These are phyloP conservation scores for Phenacoccus solenopsis DNA, from an alignment of 1,140 invertebrate genomes.

Conservation along the genomic window DNA sequence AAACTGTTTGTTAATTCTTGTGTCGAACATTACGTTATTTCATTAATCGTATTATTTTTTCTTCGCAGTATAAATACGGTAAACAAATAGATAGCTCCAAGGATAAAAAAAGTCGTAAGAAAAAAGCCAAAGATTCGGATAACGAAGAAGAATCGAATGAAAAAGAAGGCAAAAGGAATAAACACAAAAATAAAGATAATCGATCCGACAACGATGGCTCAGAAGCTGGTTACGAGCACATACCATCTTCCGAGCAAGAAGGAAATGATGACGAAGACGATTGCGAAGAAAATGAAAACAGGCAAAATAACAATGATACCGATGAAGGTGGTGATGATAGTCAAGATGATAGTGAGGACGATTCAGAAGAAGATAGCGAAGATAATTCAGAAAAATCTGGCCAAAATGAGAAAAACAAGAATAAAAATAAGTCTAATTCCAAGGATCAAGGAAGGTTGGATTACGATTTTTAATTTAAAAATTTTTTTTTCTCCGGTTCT, in stretches of 20 bases:
- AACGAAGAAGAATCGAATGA: slow-evolving; percentile 43
- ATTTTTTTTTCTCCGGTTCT: too few species aligned
- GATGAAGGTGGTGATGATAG: slow-evolving; percentile 54
- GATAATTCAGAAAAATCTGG: slow-evolving; percentile 21
- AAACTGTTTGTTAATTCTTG: not conserved
- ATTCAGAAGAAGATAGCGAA: slow-evolving; percentile 31
- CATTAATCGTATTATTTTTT: slow-evolving; percentile 8
- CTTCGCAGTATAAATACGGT: not conserved
- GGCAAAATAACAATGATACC: slow-evolving; percentile 46
- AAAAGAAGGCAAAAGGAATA: slow-evolving; percentile 25
- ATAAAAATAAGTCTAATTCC: not conserved
- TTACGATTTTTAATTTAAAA: not conserved
- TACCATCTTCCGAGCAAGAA: slow-evolving; percentile 22
- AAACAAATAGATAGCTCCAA: slow-evolving; percentile 20
- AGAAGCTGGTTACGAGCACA: slow-evolving; percentile 27
- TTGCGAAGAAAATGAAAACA: slow-evolving; percentile 5
- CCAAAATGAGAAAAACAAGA: not conserved
- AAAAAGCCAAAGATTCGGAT: slow-evolving; percentile 55
- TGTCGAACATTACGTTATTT: not conserved
- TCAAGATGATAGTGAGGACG: slow-evolving; percentile 34
- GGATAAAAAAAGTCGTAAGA: slow-evolving; percentile 54
- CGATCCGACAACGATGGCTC: not conserved
- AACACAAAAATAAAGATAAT: slow-evolving; percentile 27
- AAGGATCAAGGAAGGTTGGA: not conserved
- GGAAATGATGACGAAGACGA: slow-evolving; percentile 24